Conservation (phyloP, 2,888 invertebrate genomes). For the Lithosia quadra region DNA sequence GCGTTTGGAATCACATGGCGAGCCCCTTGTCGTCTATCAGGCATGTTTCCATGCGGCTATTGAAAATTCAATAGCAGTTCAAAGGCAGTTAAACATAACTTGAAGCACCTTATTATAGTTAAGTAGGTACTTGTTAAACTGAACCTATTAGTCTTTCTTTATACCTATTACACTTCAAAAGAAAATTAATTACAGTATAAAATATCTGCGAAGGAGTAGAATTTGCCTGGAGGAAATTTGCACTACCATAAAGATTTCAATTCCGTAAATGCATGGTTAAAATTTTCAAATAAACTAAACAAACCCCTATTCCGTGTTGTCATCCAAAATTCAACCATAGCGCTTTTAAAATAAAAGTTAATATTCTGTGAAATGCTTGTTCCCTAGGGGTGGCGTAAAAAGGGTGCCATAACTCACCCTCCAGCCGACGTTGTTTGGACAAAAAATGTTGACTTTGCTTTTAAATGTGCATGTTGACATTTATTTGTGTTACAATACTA, state of each 20-base stretch:
- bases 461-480: constrained; percentile 71
- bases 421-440: constrained; percentile 65
- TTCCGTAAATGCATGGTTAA: constrained; percentile 70
- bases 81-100: not conserved
- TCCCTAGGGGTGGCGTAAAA: constrained; percentile 45
- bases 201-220: constrained; percentile 5
- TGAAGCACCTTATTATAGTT: not conserved
- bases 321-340: constrained; percentile 36
- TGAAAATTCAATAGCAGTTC: too few relatives aligned
- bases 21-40: too few relatives aligned
- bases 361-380: constrained; percentile 28
- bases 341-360: not conserved
- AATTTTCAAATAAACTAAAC: constrained; percentile 60
- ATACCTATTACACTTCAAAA: not conserved
- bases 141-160: not conserved
- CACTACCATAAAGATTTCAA: constrained; percentile 63
- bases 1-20: too few relatives aligned
- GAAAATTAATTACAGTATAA: constrained; percentile 8
- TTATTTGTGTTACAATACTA: constrained; percentile 69
- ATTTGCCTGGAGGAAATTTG: constrained; percentile 39
- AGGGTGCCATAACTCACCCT: constrained; percentile 57
- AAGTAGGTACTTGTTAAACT: not conserved
- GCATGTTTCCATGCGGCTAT: too few relatives aligned
- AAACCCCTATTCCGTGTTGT: constrained; percentile 29
- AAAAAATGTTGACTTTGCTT: constrained; percentile 73